These are phyloP conservation scores for Pipa parva DNA, from an alignment of 2,113 vertebrate species.

Conservation along the genomic window DNA sequence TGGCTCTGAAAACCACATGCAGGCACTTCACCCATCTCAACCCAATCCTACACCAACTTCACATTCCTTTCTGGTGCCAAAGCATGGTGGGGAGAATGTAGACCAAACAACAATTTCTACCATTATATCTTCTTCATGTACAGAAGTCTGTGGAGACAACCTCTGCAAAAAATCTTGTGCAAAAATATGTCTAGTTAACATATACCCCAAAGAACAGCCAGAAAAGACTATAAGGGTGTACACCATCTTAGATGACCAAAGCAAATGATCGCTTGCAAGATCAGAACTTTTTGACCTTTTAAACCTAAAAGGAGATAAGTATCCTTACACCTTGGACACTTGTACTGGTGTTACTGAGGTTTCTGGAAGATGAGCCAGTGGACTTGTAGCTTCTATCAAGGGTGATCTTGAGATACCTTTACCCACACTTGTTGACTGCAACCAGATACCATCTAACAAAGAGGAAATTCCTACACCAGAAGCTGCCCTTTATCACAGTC, in stretches of 20 bases:
- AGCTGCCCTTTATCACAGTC: too few relatives aligned
- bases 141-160: neutral
- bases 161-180: neutral
- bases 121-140: neutral
- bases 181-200: slow-evolving; percentile 1
- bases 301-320: too few relatives aligned
- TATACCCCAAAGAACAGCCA: neutral
- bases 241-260: neutral
- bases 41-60: neutral
- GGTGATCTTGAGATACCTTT: neutral
- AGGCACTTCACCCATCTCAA: neutral
- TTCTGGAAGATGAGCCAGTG: neutral
- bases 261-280: neutral
- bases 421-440: neutral
- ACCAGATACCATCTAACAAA: neutral
- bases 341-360: neutral
- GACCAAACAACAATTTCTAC: neutral
- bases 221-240: neutral
- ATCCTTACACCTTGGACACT: neutral
- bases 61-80: neutral
- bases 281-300: neutral
- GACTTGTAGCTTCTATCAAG: neutral
- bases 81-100: neutral
- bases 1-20: neutral
- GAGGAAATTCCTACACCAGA: neutral